Conservation (phyloP, 2,113 vertebrate genomes). For the Passer domesticus region DNA sequence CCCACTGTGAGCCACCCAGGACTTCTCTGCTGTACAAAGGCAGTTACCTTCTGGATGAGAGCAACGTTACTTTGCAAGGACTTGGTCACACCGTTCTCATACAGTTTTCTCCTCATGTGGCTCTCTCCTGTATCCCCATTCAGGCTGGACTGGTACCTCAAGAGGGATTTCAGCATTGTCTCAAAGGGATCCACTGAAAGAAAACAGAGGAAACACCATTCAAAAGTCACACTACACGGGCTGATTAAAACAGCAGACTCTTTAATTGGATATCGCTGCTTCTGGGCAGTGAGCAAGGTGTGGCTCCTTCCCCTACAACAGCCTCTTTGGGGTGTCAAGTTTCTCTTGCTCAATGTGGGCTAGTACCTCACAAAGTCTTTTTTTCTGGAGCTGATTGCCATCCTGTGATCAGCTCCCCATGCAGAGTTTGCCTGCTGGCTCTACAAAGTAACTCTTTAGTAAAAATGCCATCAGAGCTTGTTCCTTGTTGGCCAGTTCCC, state of each 20-base stretch:
- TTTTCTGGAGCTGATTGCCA: not conserved
- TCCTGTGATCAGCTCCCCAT: not conserved
- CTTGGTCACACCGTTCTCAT: conserved; percentile 82
- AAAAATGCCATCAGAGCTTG: not conserved
- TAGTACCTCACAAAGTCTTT: not conserved
- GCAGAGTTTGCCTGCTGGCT: not conserved
- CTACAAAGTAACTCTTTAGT: not conserved
- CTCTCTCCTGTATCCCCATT: conserved; percentile 76
- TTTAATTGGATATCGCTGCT: fast-evolving
- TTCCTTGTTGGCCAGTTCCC: not conserved
- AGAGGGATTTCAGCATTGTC: conserved; percentile 93
- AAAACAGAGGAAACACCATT: not conserved
- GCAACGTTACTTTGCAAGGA: conserved; percentile 84
- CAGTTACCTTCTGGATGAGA: conserved; percentile 80
- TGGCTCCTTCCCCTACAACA: not conserved
- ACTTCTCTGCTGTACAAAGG: not conserved
- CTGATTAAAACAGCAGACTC: not conserved
- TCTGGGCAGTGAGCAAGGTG: not conserved
- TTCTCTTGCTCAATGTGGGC: not conserved
- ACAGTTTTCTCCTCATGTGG: conserved; percentile 84
- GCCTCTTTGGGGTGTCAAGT: not conserved
- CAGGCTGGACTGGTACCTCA: conserved; percentile 85
- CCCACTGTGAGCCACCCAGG: not conserved
- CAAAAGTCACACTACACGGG: not conserved
- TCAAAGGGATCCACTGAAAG: conserved; percentile 93